A percentile compares a stretch with the other conserved stretches of the same genome.
Evolutionary conservation across 2,888 invertebrate species (phyloP).

Genomic region (Heliconius ethilla): DNA sequence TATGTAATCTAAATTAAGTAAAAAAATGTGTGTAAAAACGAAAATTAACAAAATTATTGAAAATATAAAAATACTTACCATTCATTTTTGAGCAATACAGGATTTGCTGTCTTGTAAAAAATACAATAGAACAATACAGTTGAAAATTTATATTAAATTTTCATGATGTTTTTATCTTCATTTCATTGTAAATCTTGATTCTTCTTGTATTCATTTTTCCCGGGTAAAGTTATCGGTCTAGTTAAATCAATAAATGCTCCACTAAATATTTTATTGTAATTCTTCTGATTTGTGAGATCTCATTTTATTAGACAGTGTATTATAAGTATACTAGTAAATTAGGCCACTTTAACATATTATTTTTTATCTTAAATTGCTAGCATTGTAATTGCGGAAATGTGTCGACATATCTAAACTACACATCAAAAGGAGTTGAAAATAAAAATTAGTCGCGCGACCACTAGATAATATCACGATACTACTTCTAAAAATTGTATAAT

Average conservation of each 20-base stretch:
- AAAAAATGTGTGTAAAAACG: background rate
- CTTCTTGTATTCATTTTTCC: constrained; percentile 38
- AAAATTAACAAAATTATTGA: background rate
- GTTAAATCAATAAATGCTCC: constrained; percentile 33
- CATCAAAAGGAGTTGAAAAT: constrained; percentile 57
- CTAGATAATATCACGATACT: constrained; percentile 74
- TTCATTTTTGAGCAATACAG: constrained; percentile 55
- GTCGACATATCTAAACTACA: constrained; percentile 60
- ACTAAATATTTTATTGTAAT: constrained; percentile 20
- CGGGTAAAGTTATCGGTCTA: constrained; percentile 23
- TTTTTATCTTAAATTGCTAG: constrained; percentile 51
- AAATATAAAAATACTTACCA: constrained; percentile 60
- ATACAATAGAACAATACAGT: constrained; percentile 28
- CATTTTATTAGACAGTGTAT: constrained; percentile 33
- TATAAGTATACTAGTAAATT: constrained; percentile 10
- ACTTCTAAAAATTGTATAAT: constrained; percentile 79
- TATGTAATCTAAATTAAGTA: background rate
- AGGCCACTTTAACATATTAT: constrained; percentile 31
- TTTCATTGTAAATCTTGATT: constrained; percentile 28
- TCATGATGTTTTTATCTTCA: constrained; percentile 53
- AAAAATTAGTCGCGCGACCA: constrained; percentile 66
- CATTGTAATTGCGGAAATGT: constrained; percentile 56
- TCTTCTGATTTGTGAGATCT: constrained; percentile 33
- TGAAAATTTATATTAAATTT: constrained; percentile 67
- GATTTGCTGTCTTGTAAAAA: constrained; percentile 7